Evolutionary conservation across 2,888 invertebrate species (phyloP).

Genomic region (Mechanitis messenoides): DNA sequence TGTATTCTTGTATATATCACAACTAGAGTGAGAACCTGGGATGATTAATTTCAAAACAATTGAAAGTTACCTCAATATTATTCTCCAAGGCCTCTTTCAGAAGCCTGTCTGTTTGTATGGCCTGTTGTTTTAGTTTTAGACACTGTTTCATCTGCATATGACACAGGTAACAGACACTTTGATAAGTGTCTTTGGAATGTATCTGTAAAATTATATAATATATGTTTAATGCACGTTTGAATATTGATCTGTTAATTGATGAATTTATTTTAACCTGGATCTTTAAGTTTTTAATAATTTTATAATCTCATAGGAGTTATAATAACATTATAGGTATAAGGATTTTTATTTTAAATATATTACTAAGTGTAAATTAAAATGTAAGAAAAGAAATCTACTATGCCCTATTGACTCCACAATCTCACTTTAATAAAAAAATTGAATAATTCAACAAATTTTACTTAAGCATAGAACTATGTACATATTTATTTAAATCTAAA

Average conservation of each 20-base stretch:
- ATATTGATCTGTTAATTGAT: neutral
- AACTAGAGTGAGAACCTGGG: no score
- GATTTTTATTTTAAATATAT: no score
- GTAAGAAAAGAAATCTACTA: no score
- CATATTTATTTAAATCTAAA: neutral
- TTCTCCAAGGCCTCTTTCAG: constrained; percentile 30
- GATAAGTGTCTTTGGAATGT: constrained; percentile 28
- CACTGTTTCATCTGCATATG: constrained; percentile 37
- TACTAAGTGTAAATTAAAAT: no score
- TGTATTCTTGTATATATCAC: no score
- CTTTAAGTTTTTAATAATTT: no score
- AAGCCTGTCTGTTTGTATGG: constrained; percentile 35
- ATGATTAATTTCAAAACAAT: no score
- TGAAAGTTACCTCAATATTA: constrained; percentile 31
- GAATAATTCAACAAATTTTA: no score
- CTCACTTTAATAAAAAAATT: no score
- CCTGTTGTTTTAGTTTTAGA: constrained; percentile 33
- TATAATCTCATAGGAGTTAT: no score
- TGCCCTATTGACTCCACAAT: no score
- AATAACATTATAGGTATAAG: no score
- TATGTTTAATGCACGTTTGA: neutral
- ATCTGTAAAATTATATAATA: constrained; percentile 32
- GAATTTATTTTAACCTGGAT: neutral
- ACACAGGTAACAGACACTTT: constrained; percentile 45
- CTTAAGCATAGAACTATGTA: neutral